Percentiles rank a stretch among this genome's conserved stretches.
Conservation (phyloP, 2,113 vertebrate genomes). For the Tauraco erythrolophus region DNA sequence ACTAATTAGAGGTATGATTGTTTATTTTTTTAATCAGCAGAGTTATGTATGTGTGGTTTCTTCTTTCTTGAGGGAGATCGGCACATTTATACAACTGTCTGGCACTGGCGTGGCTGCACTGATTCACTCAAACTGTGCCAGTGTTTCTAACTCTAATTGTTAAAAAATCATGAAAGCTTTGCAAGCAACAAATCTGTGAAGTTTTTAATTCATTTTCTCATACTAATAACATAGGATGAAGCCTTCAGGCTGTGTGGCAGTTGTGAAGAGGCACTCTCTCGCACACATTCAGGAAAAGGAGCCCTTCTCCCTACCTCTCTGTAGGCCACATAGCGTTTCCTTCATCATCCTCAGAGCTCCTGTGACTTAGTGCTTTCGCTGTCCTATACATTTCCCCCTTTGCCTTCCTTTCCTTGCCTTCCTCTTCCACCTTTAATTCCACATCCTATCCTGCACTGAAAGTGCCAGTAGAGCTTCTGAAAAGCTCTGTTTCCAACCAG, state of each 20-base stretch:
- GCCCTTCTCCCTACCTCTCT: neutral
- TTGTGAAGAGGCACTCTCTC: neutral
- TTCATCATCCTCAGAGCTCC: neutral
- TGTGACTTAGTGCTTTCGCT: neutral
- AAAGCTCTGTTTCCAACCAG: neutral
- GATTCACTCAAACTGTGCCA: neutral
- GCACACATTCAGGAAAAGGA: neutral
- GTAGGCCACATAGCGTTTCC: neutral
- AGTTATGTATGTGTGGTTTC: neutral
- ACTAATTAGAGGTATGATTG: neutral
- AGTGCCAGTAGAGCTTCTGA: neutral
- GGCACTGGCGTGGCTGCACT: neutral
- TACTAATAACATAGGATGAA: neutral
- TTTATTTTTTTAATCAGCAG: neutral
- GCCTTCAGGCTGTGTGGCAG: neutral
- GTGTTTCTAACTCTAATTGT: neutral
- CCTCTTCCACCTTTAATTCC: neutral
- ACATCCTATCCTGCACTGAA: neutral
- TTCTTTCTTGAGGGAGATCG: neutral
- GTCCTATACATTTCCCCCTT: accelerated
- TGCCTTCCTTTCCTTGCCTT: neutral
- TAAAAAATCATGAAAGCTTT: neutral
- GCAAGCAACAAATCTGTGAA: neutral
- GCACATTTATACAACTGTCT: neutral
- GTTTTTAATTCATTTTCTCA: neutral